phyloP scores from a whole-genome alignment of 1,140 invertebrate genomes.

The Sipha flava region DNA sequence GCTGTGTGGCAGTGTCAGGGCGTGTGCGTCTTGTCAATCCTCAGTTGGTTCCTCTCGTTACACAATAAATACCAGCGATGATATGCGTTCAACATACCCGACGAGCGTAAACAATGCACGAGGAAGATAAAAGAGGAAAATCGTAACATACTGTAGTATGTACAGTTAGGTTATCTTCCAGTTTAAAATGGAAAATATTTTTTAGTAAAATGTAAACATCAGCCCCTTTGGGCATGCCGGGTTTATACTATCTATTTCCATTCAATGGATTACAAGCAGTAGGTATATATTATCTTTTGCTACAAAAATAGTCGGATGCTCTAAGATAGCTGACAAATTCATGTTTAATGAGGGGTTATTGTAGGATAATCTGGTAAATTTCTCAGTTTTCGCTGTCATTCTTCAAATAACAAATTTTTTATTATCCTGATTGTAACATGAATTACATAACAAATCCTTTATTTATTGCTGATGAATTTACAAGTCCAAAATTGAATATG shows the following conservation, averaged over 20 bases:
- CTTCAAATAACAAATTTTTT: background rate
- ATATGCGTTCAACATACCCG: conserved; percentile 20
- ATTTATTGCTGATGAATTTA: conserved; percentile 5
- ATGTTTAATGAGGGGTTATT: conserved; percentile 1
- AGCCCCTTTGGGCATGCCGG: background rate
- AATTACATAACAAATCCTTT: background rate
- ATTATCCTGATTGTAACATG: too few species aligned
- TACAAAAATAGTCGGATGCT: background rate
- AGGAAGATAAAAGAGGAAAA: background rate
- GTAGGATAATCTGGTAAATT: background rate
- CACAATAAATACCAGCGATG: conserved; percentile 17
- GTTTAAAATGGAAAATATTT: conserved; percentile 12
- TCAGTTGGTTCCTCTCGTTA: conserved; percentile 21
- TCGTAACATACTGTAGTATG: background rate
- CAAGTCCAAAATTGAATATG: background rate
- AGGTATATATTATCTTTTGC: background rate
- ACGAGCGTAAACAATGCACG: background rate
- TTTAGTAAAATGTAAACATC: conserved; percentile 27
- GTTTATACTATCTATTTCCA: background rate
- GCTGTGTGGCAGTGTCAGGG: background rate
- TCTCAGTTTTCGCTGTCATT: background rate
- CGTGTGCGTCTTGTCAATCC: conserved; percentile 26
- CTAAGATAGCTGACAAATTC: background rate
- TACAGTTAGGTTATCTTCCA: too few species aligned
- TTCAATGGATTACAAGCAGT: background rate